Evolutionary conservation across 2,113 vertebrate genomes (phyloP).

Genomic region (Ranitomeya imitator): DNA sequence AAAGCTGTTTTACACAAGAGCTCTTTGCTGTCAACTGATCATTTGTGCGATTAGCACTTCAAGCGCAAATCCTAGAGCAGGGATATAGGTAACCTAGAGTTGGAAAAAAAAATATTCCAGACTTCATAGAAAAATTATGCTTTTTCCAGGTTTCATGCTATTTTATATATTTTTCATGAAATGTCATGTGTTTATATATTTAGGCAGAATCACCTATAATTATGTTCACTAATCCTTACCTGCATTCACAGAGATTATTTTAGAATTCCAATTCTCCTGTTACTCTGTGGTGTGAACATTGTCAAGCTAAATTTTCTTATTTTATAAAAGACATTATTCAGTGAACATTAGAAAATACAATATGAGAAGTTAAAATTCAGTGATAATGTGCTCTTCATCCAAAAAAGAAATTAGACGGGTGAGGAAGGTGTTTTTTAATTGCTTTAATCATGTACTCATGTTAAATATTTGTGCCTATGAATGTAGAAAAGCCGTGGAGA

Average conservation of each 20-base stretch:
- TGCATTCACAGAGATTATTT: not conserved
- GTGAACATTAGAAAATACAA: conserved; percentile 65
- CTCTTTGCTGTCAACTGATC: not conserved
- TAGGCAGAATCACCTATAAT: not conserved
- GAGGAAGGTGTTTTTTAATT: conserved; percentile 56
- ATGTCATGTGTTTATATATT: not conserved
- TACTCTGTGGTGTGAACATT: conserved; percentile 50
- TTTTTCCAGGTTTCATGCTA: not conserved
- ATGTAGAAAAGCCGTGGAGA: no score
- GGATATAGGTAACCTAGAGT: not conserved
- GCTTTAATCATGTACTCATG: not conserved
- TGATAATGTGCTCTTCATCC: conserved; percentile 62
- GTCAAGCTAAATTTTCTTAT: conserved; percentile 63
- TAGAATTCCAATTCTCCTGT: not conserved
- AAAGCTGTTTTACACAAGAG: not conserved
- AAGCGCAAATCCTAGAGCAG: not conserved
- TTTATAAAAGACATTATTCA: conserved; percentile 65
- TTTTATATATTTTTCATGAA: not conserved
- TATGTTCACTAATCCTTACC: not conserved
- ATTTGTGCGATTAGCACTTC: not conserved
- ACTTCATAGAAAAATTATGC: not conserved
- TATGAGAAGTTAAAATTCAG: conserved; percentile 62
- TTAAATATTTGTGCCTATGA: conserved; percentile 35
- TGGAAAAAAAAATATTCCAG: not conserved
- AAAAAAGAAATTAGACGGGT: conserved; percentile 60